These are phyloP conservation scores for Paratrypauchen microcephalus DNA, from an alignment of 2,797 vertebrate species.

Conservation along the genomic window DNA sequence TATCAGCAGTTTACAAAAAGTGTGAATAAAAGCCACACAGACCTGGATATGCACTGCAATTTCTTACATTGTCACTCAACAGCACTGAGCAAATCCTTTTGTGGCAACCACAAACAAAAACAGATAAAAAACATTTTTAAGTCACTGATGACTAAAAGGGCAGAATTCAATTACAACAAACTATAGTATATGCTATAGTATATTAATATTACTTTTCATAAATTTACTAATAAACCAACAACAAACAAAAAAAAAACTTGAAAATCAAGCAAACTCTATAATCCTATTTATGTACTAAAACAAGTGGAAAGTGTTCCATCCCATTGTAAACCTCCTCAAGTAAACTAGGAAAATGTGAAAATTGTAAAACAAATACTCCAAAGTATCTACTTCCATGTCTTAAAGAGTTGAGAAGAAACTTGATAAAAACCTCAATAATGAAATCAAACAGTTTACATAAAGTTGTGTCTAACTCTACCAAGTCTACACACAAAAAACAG, in stretches of 20 bases:
- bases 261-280: neutral
- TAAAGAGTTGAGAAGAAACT: neutral
- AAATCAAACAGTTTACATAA: neutral
- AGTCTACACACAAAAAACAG: neutral
- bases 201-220: neutral
- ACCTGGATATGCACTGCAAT: neutral
- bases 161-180: neutral
- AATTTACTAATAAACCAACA: constrained; percentile 6
- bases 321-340: neutral
- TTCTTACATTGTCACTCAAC: constrained; percentile 33
- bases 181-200: too few species aligned
- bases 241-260: neutral
- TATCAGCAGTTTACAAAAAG: constrained; percentile 20
- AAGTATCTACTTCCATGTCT: neutral
- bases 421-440: neutral
- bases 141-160: neutral
- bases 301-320: neutral
- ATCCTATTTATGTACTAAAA: neutral
- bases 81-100: constrained; percentile 27
- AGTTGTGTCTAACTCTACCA: neutral
- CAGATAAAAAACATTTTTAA: neutral
- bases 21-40: constrained; percentile 6
- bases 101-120: constrained; percentile 26
- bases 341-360: neutral
- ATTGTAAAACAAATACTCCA: neutral